Base-by-base conservation (phyloP, 2,888 invertebrate species). In the Muscina levida region DNA sequence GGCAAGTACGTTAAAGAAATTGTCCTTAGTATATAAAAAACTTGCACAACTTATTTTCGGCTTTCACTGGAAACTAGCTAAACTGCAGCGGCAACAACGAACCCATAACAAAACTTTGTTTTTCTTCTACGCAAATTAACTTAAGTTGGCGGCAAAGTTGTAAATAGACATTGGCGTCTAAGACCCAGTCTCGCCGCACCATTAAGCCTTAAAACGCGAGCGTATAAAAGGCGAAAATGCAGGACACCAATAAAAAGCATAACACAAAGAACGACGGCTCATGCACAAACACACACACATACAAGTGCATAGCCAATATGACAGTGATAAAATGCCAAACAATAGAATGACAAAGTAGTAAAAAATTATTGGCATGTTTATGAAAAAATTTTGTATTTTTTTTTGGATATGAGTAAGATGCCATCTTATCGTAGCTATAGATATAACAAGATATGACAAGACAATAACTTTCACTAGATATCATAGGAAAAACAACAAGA, bases 201-300 rank as follows among this genome's bases (percentile, higher is more conserved):
- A n/a, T 77, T 81, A 81, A 81, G 81, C 81, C 77, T n/a, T 72
- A 68, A 77, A 81, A 81, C 81, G 81, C 81, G 81, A 81, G 74
- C 53, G 68, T 39, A 26, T 76, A 46, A 10, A 15, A n/a, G 19
- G 56, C 17, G 66, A 71, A 22, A 57, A 72, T 37, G n/a, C 4
- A 13, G 17, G 24, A 42, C 22, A 37, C 6, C 39, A 15, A 8
- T 11, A 31, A 48, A 10, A 48, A 71, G 48, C 26, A 57, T 2
- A 5, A 31, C 24, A 51, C 22, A 13, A 56, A 37, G 22, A 26
- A 59, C 13, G 19, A 72, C 39, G 39, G 24, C 68, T 71, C 71
- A 70, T n/a, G 13, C 42, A 46, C 62, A 62, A 19, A 2, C 19
- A 59, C 39, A 39, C 1, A 26, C 26, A 31, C 37, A 31, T 39